Base-by-base conservation (phyloP, 2,797 vertebrate genomes). In the Microchirus variegatus region DNA sequence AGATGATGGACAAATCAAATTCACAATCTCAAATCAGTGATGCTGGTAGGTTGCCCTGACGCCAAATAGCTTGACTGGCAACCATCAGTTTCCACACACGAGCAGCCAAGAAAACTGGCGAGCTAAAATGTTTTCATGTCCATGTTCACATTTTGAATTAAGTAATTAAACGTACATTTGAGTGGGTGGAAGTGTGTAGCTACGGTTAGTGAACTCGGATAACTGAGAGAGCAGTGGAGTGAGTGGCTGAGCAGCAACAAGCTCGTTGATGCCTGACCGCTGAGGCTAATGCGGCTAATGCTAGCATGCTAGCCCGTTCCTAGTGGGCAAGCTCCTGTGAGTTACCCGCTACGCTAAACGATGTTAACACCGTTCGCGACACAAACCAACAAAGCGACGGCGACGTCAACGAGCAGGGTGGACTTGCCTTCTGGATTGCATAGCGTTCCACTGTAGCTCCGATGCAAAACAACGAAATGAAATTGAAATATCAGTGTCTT, bases 401-500 rank as follows among this genome's bases (percentile, higher is more conserved):
- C 54, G 31, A 35, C 55, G 59, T 67, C 63, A 43, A 59, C 57
- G 14, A 70, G 15, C 47, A 42, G 84, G 59, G 16, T 56, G 66
- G 76, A 92, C 92, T 92, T 90, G 78, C 92, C 92, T 89, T 75
- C 59, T 73, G 53, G 79, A 36, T 89, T 88, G 91, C 93, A 94
- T 93, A 87, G 85, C 88, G 78, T 72, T 63, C 76, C 85, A 70
- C 63, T 58, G 81, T 67, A 67, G 84, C 86, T 89, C 89, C 89
- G 55, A 73, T 49, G 80, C 83, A 76, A 78, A 73, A 78, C 86
- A 77, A 71, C 80, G 68, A 85, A 87, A 90, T 86, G 74, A 83
- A 85, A 89, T 88, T 75, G 86, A 89, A 87, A 91, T 85, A 92
- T 88, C 89, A 64, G 90, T 85, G 88, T 90, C 88, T 93, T 93